phyloP scores from a whole-genome alignment of 1,140 invertebrate species.

The Zaprionus davidi region DNA sequence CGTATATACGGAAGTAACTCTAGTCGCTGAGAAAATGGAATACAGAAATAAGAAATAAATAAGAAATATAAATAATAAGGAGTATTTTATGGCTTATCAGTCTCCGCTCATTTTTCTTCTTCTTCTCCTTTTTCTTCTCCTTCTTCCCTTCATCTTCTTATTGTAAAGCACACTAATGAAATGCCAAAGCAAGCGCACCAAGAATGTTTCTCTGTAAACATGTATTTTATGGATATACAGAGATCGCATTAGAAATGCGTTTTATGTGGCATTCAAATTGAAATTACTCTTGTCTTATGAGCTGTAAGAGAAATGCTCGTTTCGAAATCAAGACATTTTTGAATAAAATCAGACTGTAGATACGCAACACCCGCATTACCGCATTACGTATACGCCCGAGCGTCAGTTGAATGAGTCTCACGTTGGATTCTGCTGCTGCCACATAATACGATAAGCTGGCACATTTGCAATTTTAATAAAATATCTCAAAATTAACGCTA shows the following conservation, averaged over 20 bases:
- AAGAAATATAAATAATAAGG: not conserved
- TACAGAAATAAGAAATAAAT: not conserved
- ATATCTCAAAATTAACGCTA: constrained; percentile 34
- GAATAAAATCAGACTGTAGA: constrained; percentile 47
- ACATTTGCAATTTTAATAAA: constrained; percentile 31
- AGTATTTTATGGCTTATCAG: not conserved
- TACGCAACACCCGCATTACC: constrained; percentile 39
- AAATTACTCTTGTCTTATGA: constrained; percentile 36
- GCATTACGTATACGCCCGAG: constrained; percentile 41
- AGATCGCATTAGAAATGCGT: constrained; percentile 6
- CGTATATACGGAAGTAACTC: not conserved
- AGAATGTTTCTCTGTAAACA: constrained; percentile 2
- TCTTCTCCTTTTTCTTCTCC: too few relatives aligned
- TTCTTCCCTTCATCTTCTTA: too few relatives aligned
- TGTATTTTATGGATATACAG: not conserved
- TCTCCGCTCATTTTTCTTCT: too few relatives aligned
- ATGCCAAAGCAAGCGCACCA: constrained; percentile 9
- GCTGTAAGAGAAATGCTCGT: constrained; percentile 26
- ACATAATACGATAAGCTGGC: constrained; percentile 33
- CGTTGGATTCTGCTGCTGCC: not conserved
- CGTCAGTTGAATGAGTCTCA: not conserved
- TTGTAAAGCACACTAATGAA: not conserved
- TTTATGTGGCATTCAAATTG: constrained; percentile 22
- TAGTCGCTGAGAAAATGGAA: not conserved
- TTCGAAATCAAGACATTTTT: constrained; percentile 19